Evolutionary conservation across 2,797 vertebrate genomes (phyloP).

Genomic region (Phoebastria nigripes): DNA sequence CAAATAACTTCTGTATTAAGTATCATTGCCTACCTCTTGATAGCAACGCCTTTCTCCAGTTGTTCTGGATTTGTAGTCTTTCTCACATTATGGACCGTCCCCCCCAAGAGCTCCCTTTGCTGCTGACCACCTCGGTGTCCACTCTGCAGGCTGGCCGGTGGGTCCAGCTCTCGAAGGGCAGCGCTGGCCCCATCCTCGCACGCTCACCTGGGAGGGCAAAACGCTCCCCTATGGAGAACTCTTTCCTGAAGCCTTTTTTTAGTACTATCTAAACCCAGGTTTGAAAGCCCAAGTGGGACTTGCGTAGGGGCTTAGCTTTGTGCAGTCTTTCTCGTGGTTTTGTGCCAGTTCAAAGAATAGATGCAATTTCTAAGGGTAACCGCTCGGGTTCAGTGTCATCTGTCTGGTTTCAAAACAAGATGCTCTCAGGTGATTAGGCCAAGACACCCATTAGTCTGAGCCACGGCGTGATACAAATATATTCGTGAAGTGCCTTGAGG

Average conservation of each 20-base stretch:
- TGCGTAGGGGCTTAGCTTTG: accelerated
- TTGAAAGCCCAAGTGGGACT: background rate
- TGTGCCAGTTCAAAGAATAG: accelerated
- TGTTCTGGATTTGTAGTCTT: background rate
- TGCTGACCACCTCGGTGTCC: background rate
- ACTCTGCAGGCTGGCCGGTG: too few relatives aligned
- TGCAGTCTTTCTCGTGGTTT: accelerated
- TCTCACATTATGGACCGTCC: accelerated
- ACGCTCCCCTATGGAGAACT: accelerated
- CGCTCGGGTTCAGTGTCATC: background rate
- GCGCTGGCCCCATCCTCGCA: background rate
- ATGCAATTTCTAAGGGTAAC: background rate
- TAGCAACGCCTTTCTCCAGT: background rate
- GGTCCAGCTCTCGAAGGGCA: background rate
- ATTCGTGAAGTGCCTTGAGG: background rate
- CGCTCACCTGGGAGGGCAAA: background rate
- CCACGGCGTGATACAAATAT: accelerated
- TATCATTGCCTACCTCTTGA: background rate
- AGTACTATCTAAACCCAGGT: background rate
- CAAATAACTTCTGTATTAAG: background rate
- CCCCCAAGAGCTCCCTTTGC: background rate
- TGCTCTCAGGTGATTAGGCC: background rate
- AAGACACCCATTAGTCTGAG: background rate
- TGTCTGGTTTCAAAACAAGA: background rate
- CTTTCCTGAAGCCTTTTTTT: background rate